phyloP scores from a whole-genome alignment of 1,140 invertebrate species.

The Drosophila saltans region DNA sequence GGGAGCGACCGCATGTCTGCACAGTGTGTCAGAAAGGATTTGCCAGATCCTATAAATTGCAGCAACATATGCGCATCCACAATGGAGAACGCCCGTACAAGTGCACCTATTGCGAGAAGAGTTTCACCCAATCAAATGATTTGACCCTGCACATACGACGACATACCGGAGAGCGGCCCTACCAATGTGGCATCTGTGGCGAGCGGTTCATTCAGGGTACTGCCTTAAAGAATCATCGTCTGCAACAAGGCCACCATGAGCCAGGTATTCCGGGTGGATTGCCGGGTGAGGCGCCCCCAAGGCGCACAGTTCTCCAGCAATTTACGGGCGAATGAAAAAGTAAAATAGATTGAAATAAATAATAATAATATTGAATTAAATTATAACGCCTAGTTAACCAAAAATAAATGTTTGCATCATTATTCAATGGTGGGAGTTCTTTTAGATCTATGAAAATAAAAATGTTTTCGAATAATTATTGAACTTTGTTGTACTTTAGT shows the following conservation, averaged over 20 bases:
- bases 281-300: slow-evolving; percentile 16
- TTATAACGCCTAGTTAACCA: background rate
- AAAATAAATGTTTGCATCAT: slow-evolving; percentile 23
- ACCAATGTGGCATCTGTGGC: slow-evolving; percentile 79
- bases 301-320: slow-evolving; percentile 45
- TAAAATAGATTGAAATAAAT: background rate
- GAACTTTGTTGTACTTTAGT: no score
- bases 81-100: slow-evolving; percentile 85
- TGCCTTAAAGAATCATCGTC: slow-evolving; percentile 74
- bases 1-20: slow-evolving; percentile 85
- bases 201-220: slow-evolving; percentile 82
- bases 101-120: slow-evolving; percentile 85
- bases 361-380: background rate
- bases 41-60: slow-evolving; percentile 85
- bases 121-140: slow-evolving; percentile 86
- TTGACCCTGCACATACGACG: slow-evolving; percentile 85
- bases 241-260: slow-evolving; percentile 65
- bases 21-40: slow-evolving; percentile 84
- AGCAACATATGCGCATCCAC: slow-evolving; percentile 86
- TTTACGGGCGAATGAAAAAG: slow-evolving; percentile 23
- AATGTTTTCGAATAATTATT: no score
- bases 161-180: slow-evolving; percentile 85
- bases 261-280: slow-evolving; percentile 9
- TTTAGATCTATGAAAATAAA: no score
- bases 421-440: background rate